A percentile compares a stretch with the other conserved stretches of the same genome.
Evolutionary conservation across 2,113 vertebrate genomes (phyloP).

Genomic region (Leptocoma aspasia): DNA sequence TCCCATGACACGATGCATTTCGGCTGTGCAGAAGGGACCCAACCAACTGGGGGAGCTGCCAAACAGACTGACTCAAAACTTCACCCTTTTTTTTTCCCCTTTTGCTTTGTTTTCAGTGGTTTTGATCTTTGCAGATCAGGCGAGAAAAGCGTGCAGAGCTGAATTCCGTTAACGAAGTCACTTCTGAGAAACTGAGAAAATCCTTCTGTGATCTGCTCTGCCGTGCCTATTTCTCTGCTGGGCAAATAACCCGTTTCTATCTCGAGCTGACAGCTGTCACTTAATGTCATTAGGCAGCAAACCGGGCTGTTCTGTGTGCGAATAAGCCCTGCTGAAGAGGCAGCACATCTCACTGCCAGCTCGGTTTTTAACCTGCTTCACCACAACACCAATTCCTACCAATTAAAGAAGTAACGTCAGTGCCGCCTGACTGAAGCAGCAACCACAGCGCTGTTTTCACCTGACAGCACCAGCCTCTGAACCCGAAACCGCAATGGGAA

Average conservation of each 20-base stretch:
- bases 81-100: not conserved
- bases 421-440: not conserved
- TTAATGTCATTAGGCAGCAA: not conserved
- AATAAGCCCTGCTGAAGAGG: not conserved
- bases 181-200: not conserved
- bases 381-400: not conserved
- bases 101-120: not conserved
- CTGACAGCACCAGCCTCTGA: not conserved
- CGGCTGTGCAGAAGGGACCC: not conserved
- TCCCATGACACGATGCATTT: not conserved
- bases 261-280: conserved; percentile 32
- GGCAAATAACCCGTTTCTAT: not conserved
- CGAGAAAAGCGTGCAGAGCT: not conserved
- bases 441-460: not conserved
- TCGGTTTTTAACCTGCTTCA: not conserved
- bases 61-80: not conserved
- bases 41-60: not conserved
- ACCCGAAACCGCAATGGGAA: not conserved
- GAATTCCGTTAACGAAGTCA: not conserved
- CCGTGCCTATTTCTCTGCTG: not conserved
- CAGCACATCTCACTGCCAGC: not conserved
- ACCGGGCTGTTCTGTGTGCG: not conserved
- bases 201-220: not conserved
- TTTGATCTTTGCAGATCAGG: not conserved
- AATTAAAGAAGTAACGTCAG: not conserved